phyloP scores from a whole-genome alignment of 2,113 vertebrate species.

The Peucedramus taeniatus region DNA sequence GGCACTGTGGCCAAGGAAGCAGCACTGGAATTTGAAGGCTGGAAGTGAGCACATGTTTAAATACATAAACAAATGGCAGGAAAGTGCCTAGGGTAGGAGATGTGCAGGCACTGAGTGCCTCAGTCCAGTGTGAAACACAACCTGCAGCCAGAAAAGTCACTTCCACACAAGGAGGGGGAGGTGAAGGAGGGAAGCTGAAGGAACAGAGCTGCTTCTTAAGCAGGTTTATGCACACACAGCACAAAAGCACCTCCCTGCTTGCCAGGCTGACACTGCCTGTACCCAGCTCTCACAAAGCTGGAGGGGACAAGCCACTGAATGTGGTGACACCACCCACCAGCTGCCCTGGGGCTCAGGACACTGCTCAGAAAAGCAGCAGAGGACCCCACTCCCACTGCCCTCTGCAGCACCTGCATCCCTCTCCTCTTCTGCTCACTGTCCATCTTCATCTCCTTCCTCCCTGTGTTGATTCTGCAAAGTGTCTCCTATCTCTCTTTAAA shows the following conservation, averaged over 20 bases:
- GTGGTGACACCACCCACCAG: neutral
- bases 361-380: neutral
- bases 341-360: neutral
- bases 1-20: neutral
- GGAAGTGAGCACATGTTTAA: neutral
- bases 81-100: neutral
- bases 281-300: neutral
- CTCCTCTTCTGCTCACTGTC: neutral
- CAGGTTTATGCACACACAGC: neutral
- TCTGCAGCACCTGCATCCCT: neutral
- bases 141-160: neutral
- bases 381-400: neutral
- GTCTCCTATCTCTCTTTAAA: neutral
- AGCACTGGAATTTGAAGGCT: neutral
- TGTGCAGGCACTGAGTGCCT: neutral
- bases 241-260: neutral
- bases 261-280: neutral
- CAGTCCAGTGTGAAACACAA: neutral
- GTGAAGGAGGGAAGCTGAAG: neutral
- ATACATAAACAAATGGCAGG: neutral
- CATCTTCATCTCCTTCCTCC: neutral
- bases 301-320: neutral
- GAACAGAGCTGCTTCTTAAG: neutral
- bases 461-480: neutral
- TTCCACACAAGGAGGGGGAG: neutral